Percentiles rank a stretch among this genome's conserved stretches.
Conservation (phyloP, 1,140 invertebrate genomes). For the Armadillidium nasatum region DNA sequence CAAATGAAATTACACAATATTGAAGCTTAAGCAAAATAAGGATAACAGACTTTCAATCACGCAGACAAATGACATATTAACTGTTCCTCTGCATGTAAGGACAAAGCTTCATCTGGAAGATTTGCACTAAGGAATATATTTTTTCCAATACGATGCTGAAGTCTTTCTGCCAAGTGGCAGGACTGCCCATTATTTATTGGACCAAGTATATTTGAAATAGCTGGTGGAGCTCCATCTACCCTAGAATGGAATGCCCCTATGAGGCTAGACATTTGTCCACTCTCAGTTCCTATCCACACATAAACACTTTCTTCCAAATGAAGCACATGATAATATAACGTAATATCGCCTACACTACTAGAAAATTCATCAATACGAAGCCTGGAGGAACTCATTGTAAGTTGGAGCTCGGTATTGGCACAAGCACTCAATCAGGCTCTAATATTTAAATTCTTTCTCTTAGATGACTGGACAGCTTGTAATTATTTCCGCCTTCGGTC, state of each 20-base stretch:
- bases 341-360: slow-evolving; percentile 29
- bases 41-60: not conserved
- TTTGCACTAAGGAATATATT: slow-evolving; percentile 35
- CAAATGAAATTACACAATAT: no score
- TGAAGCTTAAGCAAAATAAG: not conserved
- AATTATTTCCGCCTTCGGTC: no score
- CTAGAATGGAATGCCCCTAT: slow-evolving; percentile 34
- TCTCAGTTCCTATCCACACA: slow-evolving; percentile 42
- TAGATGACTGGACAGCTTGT: no score
- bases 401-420: not conserved
- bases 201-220: slow-evolving; percentile 33
- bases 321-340: slow-evolving; percentile 40
- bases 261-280: slow-evolving; percentile 32
- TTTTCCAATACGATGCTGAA: slow-evolving; percentile 27
- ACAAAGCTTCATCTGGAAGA: slow-evolving; percentile 31
- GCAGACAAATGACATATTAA: slow-evolving; percentile 17
- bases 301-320: slow-evolving; percentile 37
- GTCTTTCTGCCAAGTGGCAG: slow-evolving; percentile 31
- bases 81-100: slow-evolving; percentile 31
- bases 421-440: not conserved
- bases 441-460: not conserved
- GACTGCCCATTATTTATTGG: slow-evolving; percentile 17
- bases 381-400: slow-evolving; percentile 27
- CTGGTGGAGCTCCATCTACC: slow-evolving; percentile 29
- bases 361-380: slow-evolving; percentile 32